Evolutionary conservation across 2,113 vertebrate species (phyloP).

Genomic region (Myrmecobius fasciatus): DNA sequence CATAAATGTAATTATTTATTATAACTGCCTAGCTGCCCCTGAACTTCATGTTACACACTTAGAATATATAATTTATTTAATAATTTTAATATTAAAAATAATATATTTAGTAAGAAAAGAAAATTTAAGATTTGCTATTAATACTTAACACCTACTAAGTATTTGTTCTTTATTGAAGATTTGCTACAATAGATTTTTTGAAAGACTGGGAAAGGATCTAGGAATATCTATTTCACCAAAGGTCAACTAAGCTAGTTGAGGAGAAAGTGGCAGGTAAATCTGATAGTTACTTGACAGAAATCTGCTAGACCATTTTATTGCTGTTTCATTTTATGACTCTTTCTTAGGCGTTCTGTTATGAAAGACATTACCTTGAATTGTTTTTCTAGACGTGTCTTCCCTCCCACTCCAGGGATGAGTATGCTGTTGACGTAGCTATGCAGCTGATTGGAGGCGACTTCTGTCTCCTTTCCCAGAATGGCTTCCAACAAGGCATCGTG

Average conservation of each 20-base stretch:
- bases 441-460: slow-evolving; percentile 90
- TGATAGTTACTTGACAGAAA: not conserved
- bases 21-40: too few relatives aligned
- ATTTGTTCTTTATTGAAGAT: not conserved
- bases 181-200: slow-evolving; percentile 8
- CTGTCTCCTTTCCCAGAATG: slow-evolving; percentile 93
- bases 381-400: slow-evolving; percentile 92
- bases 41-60: too few relatives aligned
- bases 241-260: not conserved
- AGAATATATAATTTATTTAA: too few relatives aligned
- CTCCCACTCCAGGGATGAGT: slow-evolving; percentile 90
- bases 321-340: not conserved
- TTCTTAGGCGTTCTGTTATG: not conserved
- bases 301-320: slow-evolving; percentile 27
- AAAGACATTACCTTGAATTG: slow-evolving; percentile 92
- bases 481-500: slow-evolving; percentile 97
- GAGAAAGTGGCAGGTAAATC: not conserved
- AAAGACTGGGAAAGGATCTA: not conserved
- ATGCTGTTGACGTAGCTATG: slow-evolving; percentile 94
- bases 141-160: not conserved
- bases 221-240: not conserved
- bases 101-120: too few relatives aligned
- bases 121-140: too few relatives aligned
- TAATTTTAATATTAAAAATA: too few relatives aligned
- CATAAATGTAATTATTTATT: not conserved